These are phyloP conservation scores for Clusia tigrina DNA, from an alignment of 2,888 invertebrate genomes.

Conservation along the genomic window DNA sequence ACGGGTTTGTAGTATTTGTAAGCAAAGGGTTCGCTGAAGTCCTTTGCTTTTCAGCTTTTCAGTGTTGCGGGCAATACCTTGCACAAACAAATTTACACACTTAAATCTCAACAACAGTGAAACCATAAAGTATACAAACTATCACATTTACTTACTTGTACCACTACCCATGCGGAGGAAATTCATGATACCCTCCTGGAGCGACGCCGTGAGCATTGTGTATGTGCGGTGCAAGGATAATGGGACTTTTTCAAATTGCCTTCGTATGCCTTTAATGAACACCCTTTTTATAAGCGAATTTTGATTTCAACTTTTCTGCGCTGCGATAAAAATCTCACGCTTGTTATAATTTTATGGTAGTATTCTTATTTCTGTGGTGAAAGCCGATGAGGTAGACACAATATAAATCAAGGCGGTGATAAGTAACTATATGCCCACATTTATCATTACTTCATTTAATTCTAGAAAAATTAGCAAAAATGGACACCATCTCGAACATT, in stretches of 20 bases:
- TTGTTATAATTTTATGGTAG: neutral
- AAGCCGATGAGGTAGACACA: no score
- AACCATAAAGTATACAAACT: conserved; percentile 4
- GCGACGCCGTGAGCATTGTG: neutral
- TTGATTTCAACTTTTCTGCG: neutral
- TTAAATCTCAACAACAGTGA: neutral
- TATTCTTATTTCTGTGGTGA: no score
- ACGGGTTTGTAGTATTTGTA: no score
- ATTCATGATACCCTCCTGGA: neutral
- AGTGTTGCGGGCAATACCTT: no score
- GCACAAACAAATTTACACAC: neutral
- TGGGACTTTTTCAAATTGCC: neutral
- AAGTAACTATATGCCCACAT: no score
- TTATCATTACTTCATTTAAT: no score
- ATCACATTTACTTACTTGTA: neutral
- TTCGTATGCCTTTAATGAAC: neutral
- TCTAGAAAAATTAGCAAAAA: no score
- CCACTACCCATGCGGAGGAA: neutral
- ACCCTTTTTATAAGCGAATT: neutral
- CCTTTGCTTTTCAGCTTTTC: no score
- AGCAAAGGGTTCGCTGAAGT: no score
- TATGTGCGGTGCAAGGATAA: neutral
- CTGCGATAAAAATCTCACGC: conserved; percentile 12
- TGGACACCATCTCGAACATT: no score
- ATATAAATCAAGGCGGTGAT: no score